Base-by-base conservation (phyloP, 2,888 invertebrate species). In the Xanthia icteritia region DNA sequence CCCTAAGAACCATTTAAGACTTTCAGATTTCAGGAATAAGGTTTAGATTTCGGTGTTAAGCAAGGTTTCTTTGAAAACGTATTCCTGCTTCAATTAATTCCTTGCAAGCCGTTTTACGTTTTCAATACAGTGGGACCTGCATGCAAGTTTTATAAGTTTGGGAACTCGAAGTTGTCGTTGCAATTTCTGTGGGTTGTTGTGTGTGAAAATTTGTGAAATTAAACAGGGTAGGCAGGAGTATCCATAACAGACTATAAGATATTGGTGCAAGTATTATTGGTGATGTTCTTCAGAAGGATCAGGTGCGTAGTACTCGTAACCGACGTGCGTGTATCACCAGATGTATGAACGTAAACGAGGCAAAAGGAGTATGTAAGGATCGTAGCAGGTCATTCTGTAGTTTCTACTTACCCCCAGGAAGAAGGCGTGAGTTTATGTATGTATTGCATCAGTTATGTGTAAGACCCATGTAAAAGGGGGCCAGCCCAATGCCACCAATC, bases 31-130 rank as follows among this genome's bases (percentile, higher is more conserved):
- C 1, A 5, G 13, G 0, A 13, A 20, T 76, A 83, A 83, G 76
- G n/a, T 63, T 51, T 13, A 70, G 4, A 72, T 42, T 84, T n/a
- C 36, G 8, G 15, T 76, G 20, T 27, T 20, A 39, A 66, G n/a
- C 13, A 2, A n/a, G 56, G n/a, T 81, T 88, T 84, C 86, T 88
- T 88, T 88, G 83, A 87, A 74, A 69, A 79, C 82, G 81, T 80
- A 83, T 76, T 85, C 86, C 84, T 79, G 82, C 91, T 92, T 92
- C 93, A 93, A 93, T 94, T 94, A 93, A 93, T 92, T 93, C 91
- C 92, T 93, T 91, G 88, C 77, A 72, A 86, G 86, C 54, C 77
- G 88, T 88, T 88, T 80, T 79, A 42, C 87, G 88, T 90, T 92
- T 91, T 93, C 92, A 92, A 93, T 93, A 92, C 88, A 79, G 83